Evolutionary conservation across 2,113 vertebrate species (phyloP).

Genomic region (Paraplagusia blochii): DNA sequence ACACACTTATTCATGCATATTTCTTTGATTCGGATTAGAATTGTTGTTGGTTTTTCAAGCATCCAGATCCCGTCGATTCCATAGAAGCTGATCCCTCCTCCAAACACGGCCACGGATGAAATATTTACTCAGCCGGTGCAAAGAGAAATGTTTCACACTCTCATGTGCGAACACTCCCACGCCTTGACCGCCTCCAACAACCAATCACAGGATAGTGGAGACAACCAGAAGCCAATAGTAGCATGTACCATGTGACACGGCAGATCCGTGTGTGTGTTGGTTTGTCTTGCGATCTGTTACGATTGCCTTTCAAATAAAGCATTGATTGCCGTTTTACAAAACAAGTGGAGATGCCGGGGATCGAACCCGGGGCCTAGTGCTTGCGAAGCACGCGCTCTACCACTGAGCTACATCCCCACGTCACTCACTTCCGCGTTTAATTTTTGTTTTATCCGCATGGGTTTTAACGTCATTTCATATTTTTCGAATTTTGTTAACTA

Average conservation of each 20-base stretch:
- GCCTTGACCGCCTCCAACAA: neutral
- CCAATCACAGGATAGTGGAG: conserved; percentile 34
- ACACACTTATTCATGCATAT: too few relatives aligned
- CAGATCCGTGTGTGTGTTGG: neutral
- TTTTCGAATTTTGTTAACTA: too few relatives aligned
- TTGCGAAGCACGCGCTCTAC: conserved; percentile 86
- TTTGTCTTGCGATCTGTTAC: neutral
- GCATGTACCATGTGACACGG: neutral
- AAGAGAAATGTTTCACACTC: conserved; percentile 33
- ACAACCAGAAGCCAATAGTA: too few relatives aligned
- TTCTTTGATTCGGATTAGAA: too few relatives aligned
- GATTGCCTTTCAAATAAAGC: too few relatives aligned
- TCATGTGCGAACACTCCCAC: conserved; percentile 29
- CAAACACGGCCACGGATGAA: conserved; percentile 1
- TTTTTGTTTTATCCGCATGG: neutral
- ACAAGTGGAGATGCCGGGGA: conserved; percentile 80
- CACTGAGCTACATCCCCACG: conserved; percentile 84
- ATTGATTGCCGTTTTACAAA: neutral
- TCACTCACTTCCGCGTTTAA: neutral
- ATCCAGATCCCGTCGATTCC: too few relatives aligned
- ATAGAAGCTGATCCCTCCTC: neutral
- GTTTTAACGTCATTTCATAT: too few relatives aligned
- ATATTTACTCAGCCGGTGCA: conserved; percentile 5
- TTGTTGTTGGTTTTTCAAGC: too few relatives aligned
- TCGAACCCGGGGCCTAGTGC: conserved; percentile 84